These are phyloP conservation scores for Montipora capitata DNA, from an alignment of 92 coral and sea anemone genomes.

Conservation along the genomic window DNA sequence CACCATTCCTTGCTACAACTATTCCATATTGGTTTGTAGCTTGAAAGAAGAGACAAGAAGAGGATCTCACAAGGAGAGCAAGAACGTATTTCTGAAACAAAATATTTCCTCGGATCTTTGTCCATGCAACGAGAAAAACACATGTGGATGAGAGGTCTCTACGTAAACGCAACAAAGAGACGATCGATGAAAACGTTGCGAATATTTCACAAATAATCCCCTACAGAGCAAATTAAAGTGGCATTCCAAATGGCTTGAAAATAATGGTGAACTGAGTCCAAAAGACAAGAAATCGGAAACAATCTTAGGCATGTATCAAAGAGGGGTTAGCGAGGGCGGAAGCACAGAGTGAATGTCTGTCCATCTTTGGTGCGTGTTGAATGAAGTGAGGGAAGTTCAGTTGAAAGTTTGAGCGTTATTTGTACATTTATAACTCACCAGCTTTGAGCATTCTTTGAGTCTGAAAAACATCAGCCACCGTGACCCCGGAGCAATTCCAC, in stretches of 20 bases:
- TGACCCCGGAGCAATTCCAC: conserved; percentile 96
- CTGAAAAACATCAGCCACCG: conserved; percentile 84
- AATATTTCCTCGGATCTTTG: conserved; percentile 43
- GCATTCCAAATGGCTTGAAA: background rate
- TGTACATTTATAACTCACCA: conserved; percentile 64
- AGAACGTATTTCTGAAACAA: conserved; percentile 51
- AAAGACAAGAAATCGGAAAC: conserved; percentile 1
- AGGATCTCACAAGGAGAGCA: conserved; percentile 1
- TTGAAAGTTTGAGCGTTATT: background rate
- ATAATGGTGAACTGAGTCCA: background rate
- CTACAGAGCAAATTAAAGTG: background rate
- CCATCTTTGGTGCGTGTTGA: background rate
- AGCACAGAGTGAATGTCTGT: background rate
- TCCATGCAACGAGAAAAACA: conserved; percentile 14
- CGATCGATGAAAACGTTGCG: background rate
- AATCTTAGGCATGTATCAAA: conserved; percentile 1
- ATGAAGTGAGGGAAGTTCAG: conserved; percentile 22
- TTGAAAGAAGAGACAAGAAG: conserved; percentile 30
- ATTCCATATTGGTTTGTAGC: conserved; percentile 12
- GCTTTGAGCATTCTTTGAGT: conserved; percentile 82
- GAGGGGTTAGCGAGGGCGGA: conserved; percentile 14
- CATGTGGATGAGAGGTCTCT: conserved; percentile 15
- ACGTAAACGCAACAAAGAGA: background rate
- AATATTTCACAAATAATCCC: background rate
- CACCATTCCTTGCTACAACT: background rate